Conservation (phyloP, 2,113 vertebrate genomes). For the Ariopsis seemanni region DNA sequence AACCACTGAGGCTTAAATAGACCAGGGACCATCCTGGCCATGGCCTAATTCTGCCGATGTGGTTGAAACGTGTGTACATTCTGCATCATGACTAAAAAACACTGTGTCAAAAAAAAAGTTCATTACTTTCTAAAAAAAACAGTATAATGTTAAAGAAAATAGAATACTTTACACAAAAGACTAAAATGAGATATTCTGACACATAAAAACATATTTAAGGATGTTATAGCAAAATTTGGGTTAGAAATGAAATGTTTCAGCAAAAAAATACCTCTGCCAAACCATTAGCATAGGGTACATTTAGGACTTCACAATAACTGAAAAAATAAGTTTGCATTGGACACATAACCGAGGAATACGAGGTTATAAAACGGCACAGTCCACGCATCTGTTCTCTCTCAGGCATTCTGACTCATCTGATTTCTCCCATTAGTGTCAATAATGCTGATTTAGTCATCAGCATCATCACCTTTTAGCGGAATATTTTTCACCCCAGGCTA, state of each 20-base stretch:
- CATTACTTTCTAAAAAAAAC: neutral
- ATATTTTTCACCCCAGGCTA: neutral
- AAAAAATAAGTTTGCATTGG: neutral
- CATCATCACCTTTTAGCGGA: constrained; percentile 29
- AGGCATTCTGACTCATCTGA: neutral
- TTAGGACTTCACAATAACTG: neutral
- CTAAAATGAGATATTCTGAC: neutral
- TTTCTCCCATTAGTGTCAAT: neutral
- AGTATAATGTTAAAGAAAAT: neutral
- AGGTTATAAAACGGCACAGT: neutral
- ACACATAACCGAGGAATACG: neutral
- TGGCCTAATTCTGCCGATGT: constrained; percentile 17
- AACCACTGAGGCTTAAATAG: constrained; percentile 15
- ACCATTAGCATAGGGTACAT: constrained; percentile 2
- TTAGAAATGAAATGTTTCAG: neutral
- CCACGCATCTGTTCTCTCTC: neutral
- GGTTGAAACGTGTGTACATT: neutral
- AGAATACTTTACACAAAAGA: neutral
- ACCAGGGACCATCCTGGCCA: neutral
- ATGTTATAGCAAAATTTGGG: neutral
- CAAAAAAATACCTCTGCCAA: neutral
- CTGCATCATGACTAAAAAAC: constrained; percentile 3
- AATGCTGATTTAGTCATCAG: constrained; percentile 25
- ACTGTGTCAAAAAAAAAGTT: neutral
- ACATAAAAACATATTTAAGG: neutral